Conservation (phyloP, 1,140 invertebrate species). For the Bombus difficillimus region DNA sequence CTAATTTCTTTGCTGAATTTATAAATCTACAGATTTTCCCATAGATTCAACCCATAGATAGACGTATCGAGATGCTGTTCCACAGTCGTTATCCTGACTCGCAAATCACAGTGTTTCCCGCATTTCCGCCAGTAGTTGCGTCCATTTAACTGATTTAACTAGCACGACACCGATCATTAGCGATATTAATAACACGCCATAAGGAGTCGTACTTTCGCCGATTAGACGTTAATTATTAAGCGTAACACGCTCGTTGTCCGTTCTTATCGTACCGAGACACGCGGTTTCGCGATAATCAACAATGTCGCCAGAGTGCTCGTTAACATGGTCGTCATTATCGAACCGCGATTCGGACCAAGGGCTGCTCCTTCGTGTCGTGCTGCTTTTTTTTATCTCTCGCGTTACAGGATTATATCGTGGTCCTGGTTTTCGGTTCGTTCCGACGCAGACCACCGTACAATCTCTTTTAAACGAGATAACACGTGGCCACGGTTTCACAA, state of each 20-base stretch:
- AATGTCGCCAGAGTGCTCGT: slow-evolving; percentile 67
- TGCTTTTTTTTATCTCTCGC: not conserved
- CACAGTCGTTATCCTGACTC: not conserved
- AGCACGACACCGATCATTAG: not conserved
- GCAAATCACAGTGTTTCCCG: slow-evolving; percentile 17
- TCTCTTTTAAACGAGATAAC: not conserved
- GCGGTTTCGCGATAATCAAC: slow-evolving; percentile 78
- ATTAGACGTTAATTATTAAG: slow-evolving; percentile 56
- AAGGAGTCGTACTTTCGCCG: slow-evolving; percentile 32
- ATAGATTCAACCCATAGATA: not conserved
- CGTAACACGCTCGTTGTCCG: slow-evolving; percentile 63
- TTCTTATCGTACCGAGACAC: slow-evolving; percentile 76
- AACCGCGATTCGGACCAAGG: not conserved
- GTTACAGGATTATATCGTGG: slow-evolving; percentile 39
- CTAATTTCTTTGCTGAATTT: not conserved
- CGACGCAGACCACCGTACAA: not conserved
- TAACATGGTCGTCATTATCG: slow-evolving; percentile 56
- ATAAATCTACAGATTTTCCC: not conserved
- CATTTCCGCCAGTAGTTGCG: slow-evolving; percentile 5
- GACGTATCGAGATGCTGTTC: not conserved
- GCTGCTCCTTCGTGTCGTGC: not conserved
- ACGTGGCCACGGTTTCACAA: not conserved
- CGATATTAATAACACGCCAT: slow-evolving; percentile 28
- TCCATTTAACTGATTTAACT: slow-evolving; percentile 17
- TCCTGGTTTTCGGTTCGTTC: not conserved